Conservation (phyloP, 1,140 invertebrate species). For the Ridgeia piscesae region DNA sequence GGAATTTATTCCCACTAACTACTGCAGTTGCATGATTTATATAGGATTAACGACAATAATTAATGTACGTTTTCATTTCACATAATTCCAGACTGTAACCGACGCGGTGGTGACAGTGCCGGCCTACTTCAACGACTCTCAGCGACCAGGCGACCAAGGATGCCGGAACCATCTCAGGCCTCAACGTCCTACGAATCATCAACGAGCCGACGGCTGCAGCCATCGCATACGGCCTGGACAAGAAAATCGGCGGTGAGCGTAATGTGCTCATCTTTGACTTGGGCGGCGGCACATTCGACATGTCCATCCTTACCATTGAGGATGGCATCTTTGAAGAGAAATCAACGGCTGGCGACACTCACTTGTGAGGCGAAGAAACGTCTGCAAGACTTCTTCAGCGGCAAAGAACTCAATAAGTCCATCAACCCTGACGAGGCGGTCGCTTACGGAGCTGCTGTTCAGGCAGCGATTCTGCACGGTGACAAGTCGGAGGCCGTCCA, state of each 20-base stretch:
- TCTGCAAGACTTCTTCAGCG: conserved; percentile 92
- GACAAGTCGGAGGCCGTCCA: conserved; percentile 92
- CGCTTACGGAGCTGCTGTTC: conserved; percentile 78
- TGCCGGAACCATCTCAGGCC: conserved; percentile 60
- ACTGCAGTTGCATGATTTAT: too few species aligned
- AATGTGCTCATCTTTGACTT: conserved; percentile 81
- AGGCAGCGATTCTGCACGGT: conserved; percentile 82
- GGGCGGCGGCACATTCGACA: conserved; percentile 96
- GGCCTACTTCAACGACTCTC: conserved; percentile 62
- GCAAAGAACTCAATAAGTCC: conserved; percentile 91
- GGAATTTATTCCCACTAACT: too few species aligned
- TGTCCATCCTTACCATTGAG: conserved; percentile 92
- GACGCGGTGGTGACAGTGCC: conserved; percentile 61
- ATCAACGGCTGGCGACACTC: conserved; percentile 95
- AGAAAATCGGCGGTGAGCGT: conserved; percentile 62
- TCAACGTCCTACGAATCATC: conserved; percentile 64
- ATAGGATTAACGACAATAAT: too few species aligned
- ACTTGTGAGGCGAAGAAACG: conserved; percentile 96
- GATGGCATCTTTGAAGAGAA: conserved; percentile 94
- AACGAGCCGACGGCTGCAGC: conserved; percentile 62
- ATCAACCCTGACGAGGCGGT: conserved; percentile 83
- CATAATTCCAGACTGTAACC: conserved; percentile 42
- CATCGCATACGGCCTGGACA: conserved; percentile 62
- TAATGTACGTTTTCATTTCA: too few species aligned
- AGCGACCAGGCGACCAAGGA: conserved; percentile 63